Evolutionary conservation across 2,797 vertebrate species (phyloP).

Genomic region (Bradypodion ventrale): DNA sequence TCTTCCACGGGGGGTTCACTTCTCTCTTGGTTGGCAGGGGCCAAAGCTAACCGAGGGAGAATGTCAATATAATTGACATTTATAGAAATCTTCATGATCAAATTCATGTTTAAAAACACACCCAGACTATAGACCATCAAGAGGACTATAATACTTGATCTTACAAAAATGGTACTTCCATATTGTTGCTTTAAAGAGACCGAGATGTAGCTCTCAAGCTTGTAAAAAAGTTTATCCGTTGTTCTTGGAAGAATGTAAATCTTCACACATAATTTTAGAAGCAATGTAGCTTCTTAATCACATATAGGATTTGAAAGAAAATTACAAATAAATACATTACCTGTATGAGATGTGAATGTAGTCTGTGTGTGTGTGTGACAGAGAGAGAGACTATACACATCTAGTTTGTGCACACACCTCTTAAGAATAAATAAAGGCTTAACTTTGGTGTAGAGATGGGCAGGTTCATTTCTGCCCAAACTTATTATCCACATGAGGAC

Average conservation of each 20-base stretch:
- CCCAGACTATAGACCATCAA: too few relatives aligned
- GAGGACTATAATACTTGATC: too few relatives aligned
- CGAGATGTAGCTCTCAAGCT: background rate
- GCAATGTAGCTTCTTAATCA: background rate
- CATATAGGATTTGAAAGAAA: background rate
- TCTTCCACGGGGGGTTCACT: too few relatives aligned
- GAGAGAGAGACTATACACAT: too few relatives aligned
- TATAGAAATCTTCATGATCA: too few relatives aligned
- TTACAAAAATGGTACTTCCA: too few relatives aligned
- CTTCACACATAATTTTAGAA: background rate
- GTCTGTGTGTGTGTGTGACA: too few relatives aligned
- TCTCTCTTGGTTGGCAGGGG: too few relatives aligned
- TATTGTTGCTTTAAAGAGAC: background rate
- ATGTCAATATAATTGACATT: too few relatives aligned
- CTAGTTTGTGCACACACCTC: too few relatives aligned
- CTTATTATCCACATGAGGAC: background rate
- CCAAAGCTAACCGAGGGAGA: too few relatives aligned
- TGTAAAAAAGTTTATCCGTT: background rate
- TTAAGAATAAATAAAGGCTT: background rate
- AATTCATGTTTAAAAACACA: too few relatives aligned
- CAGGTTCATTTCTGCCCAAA: background rate
- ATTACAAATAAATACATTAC: background rate
- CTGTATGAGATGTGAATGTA: background rate
- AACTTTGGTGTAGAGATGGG: background rate
- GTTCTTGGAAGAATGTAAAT: background rate